Base-by-base conservation (phyloP, 2,888 invertebrate species). In the Alloplasta piceator region DNA sequence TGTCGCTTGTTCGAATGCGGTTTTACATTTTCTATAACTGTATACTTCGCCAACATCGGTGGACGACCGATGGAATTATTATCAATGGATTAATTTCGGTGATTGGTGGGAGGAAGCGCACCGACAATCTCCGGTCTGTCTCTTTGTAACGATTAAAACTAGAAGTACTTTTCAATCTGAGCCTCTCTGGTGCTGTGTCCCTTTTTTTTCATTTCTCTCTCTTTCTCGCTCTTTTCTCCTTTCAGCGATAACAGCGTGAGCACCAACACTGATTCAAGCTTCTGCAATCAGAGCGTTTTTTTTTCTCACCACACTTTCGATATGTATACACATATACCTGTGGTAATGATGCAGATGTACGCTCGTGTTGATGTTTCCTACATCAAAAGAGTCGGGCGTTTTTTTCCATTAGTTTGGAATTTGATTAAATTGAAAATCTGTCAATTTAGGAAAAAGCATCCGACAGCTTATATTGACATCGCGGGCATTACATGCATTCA, bases 361-460 rank as follows among this genome's bases (percentile, higher is more conserved):
- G 71, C 36, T 12, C 46, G 60, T 38, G 39, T 58, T 68, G 66
- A 71, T 79, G 60, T 83, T 84, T 86, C 86, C 83, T 85, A 84
- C 87, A 88, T 90, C 91, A 90, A 91, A 90, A 89, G 90, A 90
- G 88, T 89, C 87, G 87, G 5, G 90, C 89, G 90, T 90, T 91
- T 89, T 75, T 90, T 91, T 90, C 91, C 92, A 91, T 92, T 91
- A 91, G 91, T 92, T 91, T 89, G 90, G 86, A 90, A 89, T 90
- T 92, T 90, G 92, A 91, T 91, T 91, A 90, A 91, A 92, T 91
- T 91, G 92, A 91, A 91, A 91, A 91, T 91, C 92, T 91, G 92
- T 92, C 92, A 91, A 91, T 92, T 92, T 90, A 88, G 89, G 89
- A 90, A 91, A 91, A 90, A 90, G 89, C 90, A 89, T 90, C 90